Base-by-base conservation (phyloP, 2,113 vertebrate species). In the Festucalex cinctus region DNA sequence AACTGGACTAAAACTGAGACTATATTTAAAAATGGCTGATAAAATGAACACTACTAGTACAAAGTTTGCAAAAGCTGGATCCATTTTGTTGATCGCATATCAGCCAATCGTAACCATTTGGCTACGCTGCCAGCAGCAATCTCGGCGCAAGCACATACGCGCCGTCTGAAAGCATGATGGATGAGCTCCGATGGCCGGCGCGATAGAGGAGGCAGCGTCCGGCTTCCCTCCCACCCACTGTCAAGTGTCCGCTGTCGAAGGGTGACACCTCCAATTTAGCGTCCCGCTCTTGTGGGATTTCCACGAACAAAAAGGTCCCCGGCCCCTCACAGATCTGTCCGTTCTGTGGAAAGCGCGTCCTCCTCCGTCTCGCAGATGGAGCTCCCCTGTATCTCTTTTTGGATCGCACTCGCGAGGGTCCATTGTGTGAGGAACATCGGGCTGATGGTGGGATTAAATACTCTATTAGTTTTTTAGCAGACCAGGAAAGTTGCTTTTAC, bases 111-210 rank as follows among this genome's bases (percentile, higher is more conserved):
- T 13, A 39, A 61, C 35, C 58, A 6, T 43, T 41, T 62, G n/a
- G 59, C 37, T 12, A 62, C 37, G 6, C 39, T 3, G 39, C 14
- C 60, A 17, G 60, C 60, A 17, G 60, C 60, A 62, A 62, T 62
- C 60, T 62, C 39, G n/a, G 9, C 10, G 13, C 14, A 26, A 5
- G 10, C 60, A 62, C 60, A 62, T 39, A 61, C 36, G 22, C 4
- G 28, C 91, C 90, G 93, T 93, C 92, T 71, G 62, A 70, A 53
- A 79, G 79, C 56, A 79, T 92, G 93, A 92, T 98, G 93, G 95
- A 98, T 94, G 95, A 94, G 93, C 93, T 90, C 89, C 70, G 4
- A 83, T 78, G 22, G 6, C 78, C 49, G 74, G 83, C 83, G 69
- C 64, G 93, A 94, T 90, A 85, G 58, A 14, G 44, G 16, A 58